Conservation (phyloP, 2,888 invertebrate species). For the Nematopogon swammerdamellus region DNA sequence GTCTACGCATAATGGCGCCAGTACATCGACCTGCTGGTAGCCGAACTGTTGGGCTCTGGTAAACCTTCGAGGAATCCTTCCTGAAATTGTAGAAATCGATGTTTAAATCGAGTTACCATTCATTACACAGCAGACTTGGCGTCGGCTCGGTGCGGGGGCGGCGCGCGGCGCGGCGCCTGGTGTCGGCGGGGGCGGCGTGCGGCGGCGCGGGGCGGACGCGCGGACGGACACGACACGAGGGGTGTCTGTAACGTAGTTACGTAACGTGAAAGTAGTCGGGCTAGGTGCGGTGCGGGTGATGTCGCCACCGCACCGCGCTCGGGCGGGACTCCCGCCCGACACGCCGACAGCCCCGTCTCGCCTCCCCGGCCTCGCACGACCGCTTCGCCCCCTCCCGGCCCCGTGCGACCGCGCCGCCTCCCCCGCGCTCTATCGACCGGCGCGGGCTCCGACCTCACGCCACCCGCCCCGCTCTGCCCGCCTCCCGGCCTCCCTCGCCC, state of each 20-base stretch:
- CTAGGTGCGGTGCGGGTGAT: constrained; percentile 12
- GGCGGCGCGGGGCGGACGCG: constrained; percentile 4
- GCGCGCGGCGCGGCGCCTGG: constrained; percentile 1
- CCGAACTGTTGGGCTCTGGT: too few species aligned
- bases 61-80: too few species aligned
- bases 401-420: constrained; percentile 28
- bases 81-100: not conserved
- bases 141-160: not conserved
- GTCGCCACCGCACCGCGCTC: not conserved
- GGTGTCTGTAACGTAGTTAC: constrained; percentile 20
- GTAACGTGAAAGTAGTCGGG: constrained; percentile 33
- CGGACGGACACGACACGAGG: not conserved
- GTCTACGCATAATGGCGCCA: too few species aligned
- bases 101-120: not conserved
- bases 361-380: too few species aligned
- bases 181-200: constrained; percentile 1
- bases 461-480: not conserved
- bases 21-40: too few species aligned
- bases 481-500: constrained; percentile 23
- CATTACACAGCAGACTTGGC: not conserved
- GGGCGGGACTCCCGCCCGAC: not conserved
- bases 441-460: constrained; percentile 22
- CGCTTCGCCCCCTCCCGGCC: constrained; percentile 14
- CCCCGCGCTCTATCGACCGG: constrained; percentile 51
- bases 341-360: too few species aligned